Base-by-base conservation (phyloP, 2,113 vertebrate species). In the Neogobius melanostomus region DNA sequence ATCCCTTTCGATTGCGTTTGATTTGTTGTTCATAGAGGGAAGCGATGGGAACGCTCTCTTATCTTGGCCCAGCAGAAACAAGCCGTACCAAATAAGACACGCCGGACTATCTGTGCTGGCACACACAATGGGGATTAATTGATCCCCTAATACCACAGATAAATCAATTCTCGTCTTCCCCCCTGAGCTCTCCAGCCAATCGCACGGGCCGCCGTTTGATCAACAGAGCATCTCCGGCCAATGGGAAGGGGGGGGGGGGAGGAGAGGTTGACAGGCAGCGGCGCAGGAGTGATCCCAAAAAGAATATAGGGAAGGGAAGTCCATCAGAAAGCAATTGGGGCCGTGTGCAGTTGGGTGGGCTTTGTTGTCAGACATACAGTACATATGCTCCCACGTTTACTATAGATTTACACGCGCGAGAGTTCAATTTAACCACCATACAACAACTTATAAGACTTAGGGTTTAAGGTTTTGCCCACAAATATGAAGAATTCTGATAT, bases 81-180 rank as follows among this genome's bases (percentile, higher is more conserved):
- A 92, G 91, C 89, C 82, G 15, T 91, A 88, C 82, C 90, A 87
- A 91, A 92, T 91, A 88, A 92, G 92, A 92, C 90, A 89, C 87
- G 75, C 88, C 59, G 60, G 85, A 88, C 91, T 90, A 93, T 93
- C 91, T 90, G 88, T 91, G 89, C 90, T 92, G 91, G 92, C 92
- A 92, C 90, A 91, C 91, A 93, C 91, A 93, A 93, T 92, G 81
- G 91, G 92, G 93, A 93, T 93, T 92, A 93, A 93, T 93, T 92
- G 93, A 93, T 92, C 91, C 72, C 80, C 90, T 93, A 93, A 93
- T 93, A 93, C 93, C 93, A 91, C 90, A 90, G 89, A 93, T 93
- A 92, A 92, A 93, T 93, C 92, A 93, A 93, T 93, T 73, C 81
- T 79, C 82, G 79, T 80, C 86, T 79, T 70, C 80, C 81, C 86